These are phyloP conservation scores for Nibea albiflora DNA, from an alignment of 2,113 vertebrate genomes.

Conservation along the genomic window DNA sequence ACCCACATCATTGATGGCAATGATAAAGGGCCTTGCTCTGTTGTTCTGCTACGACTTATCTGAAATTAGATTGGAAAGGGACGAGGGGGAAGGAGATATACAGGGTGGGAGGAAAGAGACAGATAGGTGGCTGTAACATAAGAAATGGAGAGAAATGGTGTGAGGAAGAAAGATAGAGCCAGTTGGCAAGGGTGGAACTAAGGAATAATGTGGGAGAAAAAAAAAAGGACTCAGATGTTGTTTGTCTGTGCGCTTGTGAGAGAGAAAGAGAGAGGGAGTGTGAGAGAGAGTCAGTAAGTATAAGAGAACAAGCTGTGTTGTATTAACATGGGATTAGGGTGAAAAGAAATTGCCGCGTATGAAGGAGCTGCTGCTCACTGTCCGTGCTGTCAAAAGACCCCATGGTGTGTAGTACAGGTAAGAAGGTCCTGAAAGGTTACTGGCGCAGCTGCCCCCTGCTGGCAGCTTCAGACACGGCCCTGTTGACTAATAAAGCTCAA, in stretches of 20 bases:
- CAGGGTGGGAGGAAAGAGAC: constrained; percentile 80
- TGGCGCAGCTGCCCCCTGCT: constrained; percentile 62
- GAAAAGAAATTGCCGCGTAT: constrained; percentile 76
- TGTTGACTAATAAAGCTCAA: constrained; percentile 84
- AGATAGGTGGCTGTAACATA: constrained; percentile 70
- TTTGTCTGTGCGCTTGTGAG: constrained; percentile 24
- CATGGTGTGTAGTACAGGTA: constrained; percentile 42
- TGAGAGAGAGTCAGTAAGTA: background rate
- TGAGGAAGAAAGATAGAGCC: constrained; percentile 50
- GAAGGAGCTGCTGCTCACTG: constrained; percentile 52
- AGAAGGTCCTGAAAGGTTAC: constrained; percentile 49
- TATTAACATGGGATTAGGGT: constrained; percentile 56
- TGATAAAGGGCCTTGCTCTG: constrained; percentile 78
- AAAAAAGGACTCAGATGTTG: constrained; percentile 11
- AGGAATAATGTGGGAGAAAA: constrained; percentile 39
- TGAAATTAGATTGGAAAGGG: constrained; percentile 82
- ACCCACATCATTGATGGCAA: constrained; percentile 79
- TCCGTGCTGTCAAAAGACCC: constrained; percentile 35
- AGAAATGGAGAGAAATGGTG: constrained; percentile 73
- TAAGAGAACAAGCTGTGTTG: constrained; percentile 32
- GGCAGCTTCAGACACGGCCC: constrained; percentile 76
- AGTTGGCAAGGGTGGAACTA: constrained; percentile 53
- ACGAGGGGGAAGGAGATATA: constrained; percentile 67
- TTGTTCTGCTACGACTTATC: constrained; percentile 79
- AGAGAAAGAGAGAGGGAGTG: background rate